These are phyloP conservation scores for Platygyra sinensis DNA, from an alignment of 64 coral and sea anemone genomes.

Conservation along the genomic window DNA sequence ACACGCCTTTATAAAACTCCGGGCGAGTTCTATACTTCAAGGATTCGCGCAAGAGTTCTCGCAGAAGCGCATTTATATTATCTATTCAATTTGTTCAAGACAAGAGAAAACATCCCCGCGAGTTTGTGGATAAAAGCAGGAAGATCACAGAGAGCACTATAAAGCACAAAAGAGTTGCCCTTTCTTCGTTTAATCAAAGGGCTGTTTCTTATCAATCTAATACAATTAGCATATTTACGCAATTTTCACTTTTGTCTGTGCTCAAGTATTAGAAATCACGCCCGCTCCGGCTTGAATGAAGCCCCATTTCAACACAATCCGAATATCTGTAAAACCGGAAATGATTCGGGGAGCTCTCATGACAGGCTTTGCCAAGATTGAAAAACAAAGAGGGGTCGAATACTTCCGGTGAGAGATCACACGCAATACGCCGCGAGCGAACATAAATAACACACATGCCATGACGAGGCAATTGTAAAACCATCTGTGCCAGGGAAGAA, in stretches of 20 bases:
- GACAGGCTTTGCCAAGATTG: background rate
- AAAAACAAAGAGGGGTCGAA: conserved; percentile 17
- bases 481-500: background rate
- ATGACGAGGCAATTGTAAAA: conserved; percentile 4
- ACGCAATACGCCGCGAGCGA: conserved; percentile 2
- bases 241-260: conserved; percentile 28
- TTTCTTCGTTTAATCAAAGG: background rate
- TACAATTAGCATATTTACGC: conserved; percentile 48
- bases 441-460: conserved; percentile 22
- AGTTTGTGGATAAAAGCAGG: background rate
- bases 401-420: conserved; percentile 11
- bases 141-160: background rate
- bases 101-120: background rate
- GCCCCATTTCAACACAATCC: conserved; percentile 9
- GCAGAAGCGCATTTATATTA: background rate
- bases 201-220: conserved; percentile 36
- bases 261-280: conserved; percentile 11
- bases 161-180: background rate
- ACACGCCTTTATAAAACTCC: background rate
- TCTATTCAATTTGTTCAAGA: background rate
- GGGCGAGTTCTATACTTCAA: background rate
- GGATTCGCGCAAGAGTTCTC: background rate
- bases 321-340: conserved; percentile 18
- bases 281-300: conserved; percentile 4
- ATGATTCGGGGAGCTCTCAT: conserved; percentile 2